A percentile compares a stretch with the other conserved stretches of the same genome.
These are phyloP conservation scores for Ageneiosus marmoratus DNA, from an alignment of 2,113 vertebrate species.

Conservation along the genomic window DNA sequence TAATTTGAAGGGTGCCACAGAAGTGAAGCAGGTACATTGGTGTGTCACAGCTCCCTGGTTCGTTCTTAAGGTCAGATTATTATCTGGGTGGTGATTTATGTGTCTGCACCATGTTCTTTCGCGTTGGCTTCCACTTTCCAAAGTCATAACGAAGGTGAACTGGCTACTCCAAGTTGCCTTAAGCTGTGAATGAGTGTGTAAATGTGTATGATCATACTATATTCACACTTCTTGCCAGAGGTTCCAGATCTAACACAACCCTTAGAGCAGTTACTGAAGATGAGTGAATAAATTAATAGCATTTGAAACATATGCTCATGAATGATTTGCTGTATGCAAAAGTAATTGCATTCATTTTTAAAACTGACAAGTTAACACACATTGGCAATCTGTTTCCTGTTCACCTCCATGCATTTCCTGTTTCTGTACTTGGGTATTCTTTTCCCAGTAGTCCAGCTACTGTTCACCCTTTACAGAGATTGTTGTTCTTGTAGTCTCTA, in stretches of 20 bases:
- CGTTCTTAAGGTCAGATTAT: background rate
- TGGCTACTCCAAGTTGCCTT: background rate
- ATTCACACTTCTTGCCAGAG: background rate
- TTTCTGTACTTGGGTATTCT: conserved; percentile 16
- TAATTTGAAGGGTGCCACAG: background rate
- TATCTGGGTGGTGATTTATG: background rate
- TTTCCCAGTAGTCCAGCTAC: background rate
- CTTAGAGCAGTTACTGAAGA: background rate
- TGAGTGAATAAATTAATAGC: background rate
- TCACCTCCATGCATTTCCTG: conserved; percentile 18
- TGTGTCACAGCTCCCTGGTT: background rate
- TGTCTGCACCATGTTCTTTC: background rate
- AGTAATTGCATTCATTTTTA: background rate
- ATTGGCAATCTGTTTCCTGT: conserved; percentile 22
- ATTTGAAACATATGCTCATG: too few species aligned
- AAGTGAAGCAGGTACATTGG: background rate
- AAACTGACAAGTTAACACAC: conserved; percentile 12
- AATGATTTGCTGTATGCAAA: too few species aligned
- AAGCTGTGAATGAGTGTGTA: background rate
- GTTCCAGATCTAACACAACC: background rate
- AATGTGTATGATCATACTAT: background rate
- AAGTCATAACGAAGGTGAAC: too few species aligned
- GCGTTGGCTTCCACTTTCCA: too few species aligned
- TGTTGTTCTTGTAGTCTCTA: background rate
- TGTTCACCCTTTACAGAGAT: background rate